Base-by-base conservation (phyloP, 2,797 vertebrate genomes). In the Oceanodroma leucorhoa region DNA sequence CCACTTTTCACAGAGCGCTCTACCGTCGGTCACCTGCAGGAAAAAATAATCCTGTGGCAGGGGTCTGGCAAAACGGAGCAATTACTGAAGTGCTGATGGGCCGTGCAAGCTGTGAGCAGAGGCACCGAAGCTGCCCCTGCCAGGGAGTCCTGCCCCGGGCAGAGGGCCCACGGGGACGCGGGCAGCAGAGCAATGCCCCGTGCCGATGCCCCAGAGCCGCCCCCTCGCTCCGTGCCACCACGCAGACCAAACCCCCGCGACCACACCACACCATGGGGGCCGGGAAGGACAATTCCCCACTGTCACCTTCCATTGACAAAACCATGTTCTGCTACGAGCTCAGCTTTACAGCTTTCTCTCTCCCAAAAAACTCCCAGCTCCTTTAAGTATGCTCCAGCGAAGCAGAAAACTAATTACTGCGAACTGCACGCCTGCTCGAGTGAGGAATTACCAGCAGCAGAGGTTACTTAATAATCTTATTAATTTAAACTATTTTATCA, bases 401-500 rank as follows among this genome's bases (percentile, higher is more conserved):
- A 94, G 95, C 96, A 95, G 95, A 93, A 96, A 95, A 76, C 93
- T 88, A 92, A 94, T 95, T 89, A 79, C 34, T 67, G 94, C 3
- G 50, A 83, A 8, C 34, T 17, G 78, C 5, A 1, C 5, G 69
- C 77, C 91, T 38, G 85, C 30, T 80, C 15, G 27, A 81, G 83
- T 88, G 95, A 91, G 93, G 96, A 91, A 95, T 84, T 50, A 82
- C 89, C 91, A 46, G 89, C 93, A 80, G 94, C 95, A 88, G 82
- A 95, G 90, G 91, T 88, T 93, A 72, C 92, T 88, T 50, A 82
- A 84, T 90, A 70, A 91, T 77, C 92, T 90, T 78, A 80, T 95
- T 95, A 79, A 95, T 96, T 94, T 86, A 57, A 95, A 90, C 95
- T 77, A 81, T 93, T 95, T 87, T 93, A 95, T 95, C 94, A 46